Evolutionary conservation across 2,113 vertebrate genomes (phyloP).

Genomic region (Platycercus adscitus): DNA sequence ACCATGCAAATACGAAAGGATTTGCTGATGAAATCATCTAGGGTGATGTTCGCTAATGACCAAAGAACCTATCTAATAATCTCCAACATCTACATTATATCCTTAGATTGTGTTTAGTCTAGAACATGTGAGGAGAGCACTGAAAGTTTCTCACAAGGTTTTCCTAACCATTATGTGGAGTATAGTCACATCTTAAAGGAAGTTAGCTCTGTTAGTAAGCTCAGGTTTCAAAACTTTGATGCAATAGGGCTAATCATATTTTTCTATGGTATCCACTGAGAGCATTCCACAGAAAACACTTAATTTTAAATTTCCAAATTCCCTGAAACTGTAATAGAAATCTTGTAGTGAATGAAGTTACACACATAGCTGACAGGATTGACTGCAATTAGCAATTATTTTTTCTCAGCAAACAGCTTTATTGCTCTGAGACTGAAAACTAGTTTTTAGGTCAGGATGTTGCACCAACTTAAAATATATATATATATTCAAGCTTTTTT

Average conservation of each 20-base stretch:
- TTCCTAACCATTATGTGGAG: too few relatives aligned
- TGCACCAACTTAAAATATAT: not conserved
- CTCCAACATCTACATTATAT: not conserved
- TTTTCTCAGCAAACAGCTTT: not conserved
- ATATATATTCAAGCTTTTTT: not conserved
- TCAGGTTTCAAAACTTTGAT: not conserved
- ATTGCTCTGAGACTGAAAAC: not conserved
- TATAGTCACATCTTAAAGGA: not conserved
- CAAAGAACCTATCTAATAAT: not conserved
- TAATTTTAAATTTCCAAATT: not conserved
- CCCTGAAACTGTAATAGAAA: not conserved
- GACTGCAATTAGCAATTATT: not conserved
- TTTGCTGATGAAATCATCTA: not conserved
- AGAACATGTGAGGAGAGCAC: not conserved
- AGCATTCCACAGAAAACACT: not conserved
- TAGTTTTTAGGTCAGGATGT: not conserved
- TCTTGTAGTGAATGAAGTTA: not conserved
- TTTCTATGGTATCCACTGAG: not conserved
- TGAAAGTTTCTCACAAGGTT: not conserved
- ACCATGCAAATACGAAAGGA: not conserved
- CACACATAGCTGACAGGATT: accelerated
- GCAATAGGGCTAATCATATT: accelerated
- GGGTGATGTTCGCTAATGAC: not conserved
- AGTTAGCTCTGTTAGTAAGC: too few relatives aligned
- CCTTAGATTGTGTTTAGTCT: not conserved